Evolutionary conservation across 2,113 vertebrate species (phyloP).

Genomic region (Boleophthalmus pectinirostris): DNA sequence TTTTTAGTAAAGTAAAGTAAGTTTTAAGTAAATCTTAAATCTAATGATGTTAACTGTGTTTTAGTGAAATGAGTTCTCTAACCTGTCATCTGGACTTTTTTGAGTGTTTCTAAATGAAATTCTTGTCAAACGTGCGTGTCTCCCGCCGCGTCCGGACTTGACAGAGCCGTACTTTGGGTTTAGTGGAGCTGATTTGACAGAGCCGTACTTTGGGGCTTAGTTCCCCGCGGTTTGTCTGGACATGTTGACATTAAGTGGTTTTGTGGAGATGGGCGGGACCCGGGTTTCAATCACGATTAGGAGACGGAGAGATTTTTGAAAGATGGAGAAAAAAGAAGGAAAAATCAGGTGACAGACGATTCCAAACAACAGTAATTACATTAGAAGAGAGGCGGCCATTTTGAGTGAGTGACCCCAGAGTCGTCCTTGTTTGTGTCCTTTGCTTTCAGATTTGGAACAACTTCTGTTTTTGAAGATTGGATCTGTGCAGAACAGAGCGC

Average conservation of each 20-base stretch:
- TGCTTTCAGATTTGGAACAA: conserved; percentile 20
- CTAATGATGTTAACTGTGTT: no score
- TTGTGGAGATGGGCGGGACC: conserved; percentile 69
- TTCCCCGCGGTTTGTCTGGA: conserved; percentile 75
- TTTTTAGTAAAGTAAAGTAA: no score
- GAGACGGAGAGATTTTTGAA: conserved; percentile 57
- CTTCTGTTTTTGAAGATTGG: neutral
- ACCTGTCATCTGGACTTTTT: neutral
- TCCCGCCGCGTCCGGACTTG: conserved; percentile 72
- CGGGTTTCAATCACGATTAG: conserved; percentile 81
- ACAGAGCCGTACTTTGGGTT: conserved; percentile 80
- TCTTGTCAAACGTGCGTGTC: conserved; percentile 70
- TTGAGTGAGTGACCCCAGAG: conserved; percentile 51
- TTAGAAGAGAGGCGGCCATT: conserved; percentile 63
- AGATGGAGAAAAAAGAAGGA: conserved; percentile 15
- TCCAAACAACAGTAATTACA: conserved; percentile 76
- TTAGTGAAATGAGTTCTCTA: neutral
- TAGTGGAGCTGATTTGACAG: conserved; percentile 78
- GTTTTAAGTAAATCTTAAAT: no score
- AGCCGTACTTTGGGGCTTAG: conserved; percentile 79
- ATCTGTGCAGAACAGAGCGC: no score
- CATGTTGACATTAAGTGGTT: conserved; percentile 82
- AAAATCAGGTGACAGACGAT: conserved; percentile 57
- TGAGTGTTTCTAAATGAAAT: conserved; percentile 58
- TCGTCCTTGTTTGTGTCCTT: conserved; percentile 65